Conservation (phyloP, 2,113 vertebrate species). For the Perca flavescens region DNA sequence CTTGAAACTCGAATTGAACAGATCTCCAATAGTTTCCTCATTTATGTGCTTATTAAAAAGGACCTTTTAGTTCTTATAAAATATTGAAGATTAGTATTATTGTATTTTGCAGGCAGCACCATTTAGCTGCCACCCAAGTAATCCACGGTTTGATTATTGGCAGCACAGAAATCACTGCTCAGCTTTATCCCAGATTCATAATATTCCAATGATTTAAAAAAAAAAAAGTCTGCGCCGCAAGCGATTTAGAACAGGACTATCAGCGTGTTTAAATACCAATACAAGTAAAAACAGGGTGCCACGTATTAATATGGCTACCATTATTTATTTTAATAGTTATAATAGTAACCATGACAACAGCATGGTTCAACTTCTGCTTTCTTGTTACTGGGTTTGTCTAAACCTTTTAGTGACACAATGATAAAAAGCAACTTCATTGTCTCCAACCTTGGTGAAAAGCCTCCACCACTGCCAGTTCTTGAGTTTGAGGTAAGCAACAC, state of each 20-base stretch:
- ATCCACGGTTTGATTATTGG: neutral
- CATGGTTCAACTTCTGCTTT: neutral
- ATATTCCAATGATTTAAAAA: neutral
- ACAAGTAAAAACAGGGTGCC: neutral
- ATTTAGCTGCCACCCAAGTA: neutral
- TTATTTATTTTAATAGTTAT: neutral
- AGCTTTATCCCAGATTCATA: neutral
- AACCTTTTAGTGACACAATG: neutral
- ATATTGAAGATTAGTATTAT: neutral
- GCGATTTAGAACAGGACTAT: neutral
- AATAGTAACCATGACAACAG: neutral
- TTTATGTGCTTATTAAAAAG: neutral
- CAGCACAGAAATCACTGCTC: neutral
- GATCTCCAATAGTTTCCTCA: neutral
- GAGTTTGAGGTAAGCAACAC: constrained; percentile 96
- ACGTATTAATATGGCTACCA: neutral
- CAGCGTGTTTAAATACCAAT: neutral
- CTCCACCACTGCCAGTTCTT: constrained; percentile 99
- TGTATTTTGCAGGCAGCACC: neutral
- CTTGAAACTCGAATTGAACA: neutral
- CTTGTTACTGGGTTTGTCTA: no score
- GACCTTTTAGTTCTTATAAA: neutral
- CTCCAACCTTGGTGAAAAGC: constrained; percentile 95
- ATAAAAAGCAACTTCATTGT: neutral
- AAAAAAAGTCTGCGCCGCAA: neutral